A percentile compares a stretch with the other conserved stretches of the same genome.
phyloP scores from a whole-genome alignment of 2,888 invertebrate genomes.

The Eledona agricola region DNA sequence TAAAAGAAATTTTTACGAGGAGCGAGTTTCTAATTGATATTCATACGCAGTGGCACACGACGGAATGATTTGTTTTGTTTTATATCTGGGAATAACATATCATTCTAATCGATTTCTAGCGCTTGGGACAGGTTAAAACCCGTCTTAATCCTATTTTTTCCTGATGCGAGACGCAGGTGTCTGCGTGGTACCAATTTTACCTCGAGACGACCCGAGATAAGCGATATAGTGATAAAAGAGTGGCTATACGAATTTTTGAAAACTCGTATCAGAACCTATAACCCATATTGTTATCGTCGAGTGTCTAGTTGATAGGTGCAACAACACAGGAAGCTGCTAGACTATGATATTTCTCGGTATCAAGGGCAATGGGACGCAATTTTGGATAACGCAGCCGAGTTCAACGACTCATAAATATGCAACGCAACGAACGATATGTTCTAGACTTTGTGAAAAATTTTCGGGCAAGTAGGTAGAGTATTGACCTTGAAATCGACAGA shows the following conservation, averaged over 20 bases:
- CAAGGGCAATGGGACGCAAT: constrained; percentile 22
- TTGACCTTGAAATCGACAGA: constrained; percentile 15
- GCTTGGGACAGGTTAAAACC: constrained; percentile 25
- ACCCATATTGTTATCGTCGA: constrained; percentile 13
- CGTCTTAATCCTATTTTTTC: constrained; percentile 19
- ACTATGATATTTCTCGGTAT: constrained; percentile 1
- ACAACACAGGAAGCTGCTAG: constrained; percentile 13
- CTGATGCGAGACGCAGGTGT: constrained; percentile 17
- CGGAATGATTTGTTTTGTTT: constrained; percentile 21
- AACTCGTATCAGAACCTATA: constrained; percentile 16
- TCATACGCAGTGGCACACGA: constrained; percentile 21
- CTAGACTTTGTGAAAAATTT: too few relatives aligned
- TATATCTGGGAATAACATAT: constrained; percentile 15
- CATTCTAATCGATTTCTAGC: constrained; percentile 24
- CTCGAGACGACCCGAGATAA: too few relatives aligned
- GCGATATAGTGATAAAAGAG: too few relatives aligned
- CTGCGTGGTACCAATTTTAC: too few relatives aligned
- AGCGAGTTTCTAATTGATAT: too few relatives aligned
- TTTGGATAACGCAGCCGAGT: constrained; percentile 21
- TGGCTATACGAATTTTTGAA: too few relatives aligned
- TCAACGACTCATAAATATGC: constrained; percentile 9
- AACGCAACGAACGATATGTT: constrained; percentile 6
- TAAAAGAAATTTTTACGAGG: too few relatives aligned
- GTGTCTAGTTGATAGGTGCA: constrained; percentile 9
- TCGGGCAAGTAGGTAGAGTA: constrained; percentile 7